Percentiles rank a stretch among this genome's conserved stretches.
Conservation (phyloP, 2,113 vertebrate genomes). For the Ptychochromis oligacanthus region DNA sequence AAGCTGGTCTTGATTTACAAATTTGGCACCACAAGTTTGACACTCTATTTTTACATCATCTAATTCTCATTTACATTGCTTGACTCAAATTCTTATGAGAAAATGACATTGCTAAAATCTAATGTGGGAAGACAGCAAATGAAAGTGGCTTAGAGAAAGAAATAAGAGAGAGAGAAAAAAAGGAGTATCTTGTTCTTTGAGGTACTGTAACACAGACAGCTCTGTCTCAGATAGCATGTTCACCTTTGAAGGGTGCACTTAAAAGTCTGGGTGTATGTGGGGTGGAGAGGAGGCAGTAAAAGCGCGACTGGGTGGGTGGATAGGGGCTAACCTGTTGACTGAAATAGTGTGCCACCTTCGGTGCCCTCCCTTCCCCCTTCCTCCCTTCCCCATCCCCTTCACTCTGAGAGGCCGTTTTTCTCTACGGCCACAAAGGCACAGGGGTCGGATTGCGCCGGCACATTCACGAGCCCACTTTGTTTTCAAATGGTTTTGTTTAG, state of each 20-base stretch:
- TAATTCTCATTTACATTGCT: background rate
- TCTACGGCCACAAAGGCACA: conserved; percentile 74
- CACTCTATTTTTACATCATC: background rate
- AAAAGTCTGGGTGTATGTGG: conserved; percentile 72
- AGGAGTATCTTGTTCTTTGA: conserved; percentile 47
- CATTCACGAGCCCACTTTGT: conserved; percentile 85
- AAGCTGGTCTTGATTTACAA: background rate
- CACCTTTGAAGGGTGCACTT: conserved; percentile 83
- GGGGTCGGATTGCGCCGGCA: conserved; percentile 78
- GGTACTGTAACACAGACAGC: conserved; percentile 66
- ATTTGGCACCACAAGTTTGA: background rate
- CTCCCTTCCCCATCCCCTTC: conserved; percentile 60
- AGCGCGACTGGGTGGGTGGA: conserved; percentile 52
- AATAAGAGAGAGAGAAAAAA: conserved; percentile 21
- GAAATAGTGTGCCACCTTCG: conserved; percentile 75
- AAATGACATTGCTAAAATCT: background rate
- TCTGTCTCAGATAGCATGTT: conserved; percentile 74
- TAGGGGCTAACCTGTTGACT: conserved; percentile 68
- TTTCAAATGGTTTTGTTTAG: conserved; percentile 89
- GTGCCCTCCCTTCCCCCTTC: conserved; percentile 59
- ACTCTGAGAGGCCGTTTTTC: conserved; percentile 68
- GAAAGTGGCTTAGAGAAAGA: conserved; percentile 7
- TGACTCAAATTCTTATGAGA: background rate
- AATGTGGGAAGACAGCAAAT: background rate
- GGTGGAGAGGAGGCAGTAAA: conserved; percentile 50